Evolutionary conservation across 2,888 invertebrate genomes (phyloP).

Genomic region (Melinaea marsaeus): DNA sequence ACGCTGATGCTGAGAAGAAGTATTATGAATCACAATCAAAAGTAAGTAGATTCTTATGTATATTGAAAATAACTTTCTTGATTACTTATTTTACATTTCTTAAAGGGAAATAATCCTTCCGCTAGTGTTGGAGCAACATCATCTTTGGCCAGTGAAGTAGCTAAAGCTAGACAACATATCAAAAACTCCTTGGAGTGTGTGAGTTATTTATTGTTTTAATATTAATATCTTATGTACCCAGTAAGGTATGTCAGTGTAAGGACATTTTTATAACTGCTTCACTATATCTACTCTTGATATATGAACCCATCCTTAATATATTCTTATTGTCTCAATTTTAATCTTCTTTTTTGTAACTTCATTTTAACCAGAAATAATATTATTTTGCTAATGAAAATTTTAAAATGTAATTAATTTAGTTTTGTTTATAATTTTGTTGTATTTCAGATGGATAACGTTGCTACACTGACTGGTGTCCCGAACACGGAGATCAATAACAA

Average conservation of each 20-base stretch:
- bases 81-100: background rate
- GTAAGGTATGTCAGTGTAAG: too few relatives aligned
- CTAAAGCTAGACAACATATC: conserved; percentile 91
- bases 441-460: conserved; percentile 82
- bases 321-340: too few relatives aligned
- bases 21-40: conserved; percentile 84
- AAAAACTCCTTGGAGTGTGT: conserved; percentile 85
- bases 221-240: background rate
- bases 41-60: conserved; percentile 63
- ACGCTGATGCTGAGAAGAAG: conserved; percentile 85
- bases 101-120: background rate
- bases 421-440: too few relatives aligned
- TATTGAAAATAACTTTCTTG: background rate
- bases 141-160: conserved; percentile 89
- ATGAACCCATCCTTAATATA: too few relatives aligned
- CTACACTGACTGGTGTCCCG: conserved; percentile 74
- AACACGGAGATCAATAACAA: conserved; percentile 77
- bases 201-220: conserved; percentile 58
- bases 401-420: too few relatives aligned
- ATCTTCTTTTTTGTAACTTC: too few relatives aligned
- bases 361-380: too few relatives aligned
- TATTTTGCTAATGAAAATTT: too few relatives aligned
- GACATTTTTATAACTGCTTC: too few relatives aligned
- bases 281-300: too few relatives aligned
- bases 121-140: conserved; percentile 42